A percentile compares a stretch with the other conserved stretches of the same genome.
Conservation (phyloP, 2,888 invertebrate genomes). For the Portevinia maculata region DNA sequence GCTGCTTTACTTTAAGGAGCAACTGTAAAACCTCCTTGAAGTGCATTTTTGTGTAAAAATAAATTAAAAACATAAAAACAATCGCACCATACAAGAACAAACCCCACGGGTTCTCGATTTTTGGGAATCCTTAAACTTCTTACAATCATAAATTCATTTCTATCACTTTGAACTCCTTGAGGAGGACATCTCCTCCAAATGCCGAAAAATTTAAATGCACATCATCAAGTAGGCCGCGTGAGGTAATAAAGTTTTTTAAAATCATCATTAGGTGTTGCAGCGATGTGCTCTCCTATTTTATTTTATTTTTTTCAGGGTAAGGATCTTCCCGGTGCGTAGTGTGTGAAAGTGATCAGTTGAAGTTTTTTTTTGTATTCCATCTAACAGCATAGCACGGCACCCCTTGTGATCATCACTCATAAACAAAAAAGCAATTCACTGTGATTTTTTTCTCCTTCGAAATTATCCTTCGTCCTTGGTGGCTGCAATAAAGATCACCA, state of each 20-base stretch:
- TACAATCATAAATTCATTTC: conserved; percentile 64
- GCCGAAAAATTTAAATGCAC: conserved; percentile 66
- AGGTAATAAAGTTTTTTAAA: conserved; percentile 72
- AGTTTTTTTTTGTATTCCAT: conserved; percentile 14
- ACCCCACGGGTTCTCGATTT: conserved; percentile 30
- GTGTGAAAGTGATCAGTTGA: conserved; percentile 71
- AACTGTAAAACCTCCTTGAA: conserved; percentile 50
- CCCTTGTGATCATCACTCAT: conserved; percentile 61
- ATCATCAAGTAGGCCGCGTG: conserved; percentile 73
- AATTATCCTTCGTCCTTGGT: conserved; percentile 70
- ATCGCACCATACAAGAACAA: too few relatives aligned
- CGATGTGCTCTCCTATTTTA: conserved; percentile 25
- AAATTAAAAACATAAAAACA: conserved; percentile 4
- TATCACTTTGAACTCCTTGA: conserved; percentile 29
- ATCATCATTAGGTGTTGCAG: conserved; percentile 71
- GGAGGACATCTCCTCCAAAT: conserved; percentile 41
- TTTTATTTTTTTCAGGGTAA: conserved; percentile 40
- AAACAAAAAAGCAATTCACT: conserved; percentile 45
- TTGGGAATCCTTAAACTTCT: conserved; percentile 35
- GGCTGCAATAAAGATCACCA: conserved; percentile 46
- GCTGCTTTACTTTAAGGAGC: conserved; percentile 34
- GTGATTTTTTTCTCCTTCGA: conserved; percentile 47
- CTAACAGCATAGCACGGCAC: conserved; percentile 39
- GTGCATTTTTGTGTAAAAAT: conserved; percentile 63
- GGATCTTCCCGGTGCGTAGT: conserved; percentile 44